phyloP scores from a whole-genome alignment of 2,888 invertebrate species.

The Aradus depressus region DNA sequence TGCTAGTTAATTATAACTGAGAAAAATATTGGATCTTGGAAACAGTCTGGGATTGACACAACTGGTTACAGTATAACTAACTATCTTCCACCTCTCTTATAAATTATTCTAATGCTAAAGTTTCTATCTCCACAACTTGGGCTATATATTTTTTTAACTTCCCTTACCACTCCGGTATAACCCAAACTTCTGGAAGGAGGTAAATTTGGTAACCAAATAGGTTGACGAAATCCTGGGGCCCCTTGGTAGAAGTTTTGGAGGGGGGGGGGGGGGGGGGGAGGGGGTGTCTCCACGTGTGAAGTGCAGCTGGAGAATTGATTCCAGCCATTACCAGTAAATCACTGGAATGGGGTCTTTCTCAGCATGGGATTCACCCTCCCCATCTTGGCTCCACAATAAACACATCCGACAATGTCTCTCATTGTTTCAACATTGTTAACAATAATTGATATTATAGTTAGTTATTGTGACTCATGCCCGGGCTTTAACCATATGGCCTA shows the following conservation, averaged over 20 bases:
- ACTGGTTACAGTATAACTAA: too few relatives aligned
- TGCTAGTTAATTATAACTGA: too few relatives aligned
- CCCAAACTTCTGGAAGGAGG: neutral
- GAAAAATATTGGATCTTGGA: too few relatives aligned
- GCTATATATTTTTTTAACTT: conserved; percentile 10
- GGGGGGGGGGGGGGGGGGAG: neutral
- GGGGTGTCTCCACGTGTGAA: neutral
- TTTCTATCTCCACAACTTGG: neutral
- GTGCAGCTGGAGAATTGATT: conserved; percentile 3
- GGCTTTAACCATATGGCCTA: too few relatives aligned
- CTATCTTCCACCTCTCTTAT: neutral
- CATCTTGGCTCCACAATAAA: too few relatives aligned
- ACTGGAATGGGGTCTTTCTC: neutral
- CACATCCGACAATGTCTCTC: too few relatives aligned
- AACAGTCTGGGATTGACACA: too few relatives aligned
- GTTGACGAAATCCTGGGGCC: too few relatives aligned
- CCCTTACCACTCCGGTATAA: neutral
- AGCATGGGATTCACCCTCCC: too few relatives aligned
- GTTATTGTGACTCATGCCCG: too few relatives aligned
- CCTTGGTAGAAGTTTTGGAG: neutral
- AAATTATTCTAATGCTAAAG: neutral
- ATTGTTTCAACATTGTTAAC: too few relatives aligned
- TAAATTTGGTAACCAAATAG: conserved; percentile 4
- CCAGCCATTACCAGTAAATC: conserved; percentile 2
- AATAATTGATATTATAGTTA: too few relatives aligned